Evolutionary conservation across 2,888 invertebrate genomes (phyloP), one percentile per base, ranked within the genome.

Genomic region (Calameuta idolon): DNA sequence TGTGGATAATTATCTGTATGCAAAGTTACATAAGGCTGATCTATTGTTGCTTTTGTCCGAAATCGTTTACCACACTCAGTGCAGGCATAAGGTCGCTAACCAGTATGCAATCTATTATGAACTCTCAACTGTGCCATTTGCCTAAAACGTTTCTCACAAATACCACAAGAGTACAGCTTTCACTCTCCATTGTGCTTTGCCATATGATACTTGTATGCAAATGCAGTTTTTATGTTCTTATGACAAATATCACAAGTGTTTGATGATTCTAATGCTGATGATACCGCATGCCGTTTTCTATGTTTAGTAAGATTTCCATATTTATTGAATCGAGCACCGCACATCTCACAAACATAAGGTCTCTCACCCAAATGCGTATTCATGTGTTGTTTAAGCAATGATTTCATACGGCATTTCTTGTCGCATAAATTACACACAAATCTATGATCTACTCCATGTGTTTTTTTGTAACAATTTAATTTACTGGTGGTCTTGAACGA

Each of bases 301-400:
- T 81, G 83, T 73, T 81, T 79, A 75, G 78, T 79, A n/a, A 83
- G 69, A 77, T 83, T 83, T 12, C 83, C 81, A 33, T 75, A 75
- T 12, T 81, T 74, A 35, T 82, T 82, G 76, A 82, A 83, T 3
- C 79, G 75, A n/a, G 83, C 77, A 2, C 78, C 79, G 74, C 81
- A 81, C 33, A 73, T 71, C 15, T 80, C 79, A 77, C 83, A 83
- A 55, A 76, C 77, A 73, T 77, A 73, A 11, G 79, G 79, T 73
- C 76, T 79, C 15, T 77, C 79, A 40, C 79, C 79, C 12, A 81
- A 81, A 74, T 83, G 83, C 69, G 77, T 79, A 30, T 79, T 35
- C 35, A 78, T 79, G 35, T 83, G 83, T 35, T 81, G 83, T 23
- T 79, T 80, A 11, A 81, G 80, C 30, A 81, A 74, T 23, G 76